These are phyloP conservation scores for Haliclystus octoradiatus DNA, from an alignment of 30 jellyfish, hydroid and myxozoan genomes.

Conservation along the genomic window DNA sequence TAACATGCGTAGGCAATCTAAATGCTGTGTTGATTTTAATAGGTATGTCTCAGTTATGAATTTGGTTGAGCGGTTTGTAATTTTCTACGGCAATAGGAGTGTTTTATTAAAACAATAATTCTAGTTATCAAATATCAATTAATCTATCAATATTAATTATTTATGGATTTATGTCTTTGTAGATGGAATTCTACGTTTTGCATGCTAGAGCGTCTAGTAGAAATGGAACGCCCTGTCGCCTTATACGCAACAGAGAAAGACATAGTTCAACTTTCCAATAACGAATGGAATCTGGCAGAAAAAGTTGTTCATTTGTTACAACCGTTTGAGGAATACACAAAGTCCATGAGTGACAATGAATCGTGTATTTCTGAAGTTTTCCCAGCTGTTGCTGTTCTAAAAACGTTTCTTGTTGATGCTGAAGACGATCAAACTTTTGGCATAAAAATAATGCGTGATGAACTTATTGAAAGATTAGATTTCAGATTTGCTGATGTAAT, in stretches of 20 bases:
- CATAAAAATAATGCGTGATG: not conserved
- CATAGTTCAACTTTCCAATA: not conserved
- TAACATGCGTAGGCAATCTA: no score
- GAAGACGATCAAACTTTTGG: not conserved
- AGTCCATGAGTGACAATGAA: not conserved
- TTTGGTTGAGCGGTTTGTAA: no score
- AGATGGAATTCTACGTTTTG: not conserved
- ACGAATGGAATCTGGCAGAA: not conserved
- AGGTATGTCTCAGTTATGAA: no score
- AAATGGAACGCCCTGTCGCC: not conserved
- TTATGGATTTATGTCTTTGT: no score
- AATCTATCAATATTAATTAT: no score
- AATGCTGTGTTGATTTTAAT: no score
- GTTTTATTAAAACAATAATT: no score
- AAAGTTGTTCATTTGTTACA: not conserved
- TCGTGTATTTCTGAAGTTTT: not conserved
- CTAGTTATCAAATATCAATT: no score
- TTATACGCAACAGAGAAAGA: not conserved
- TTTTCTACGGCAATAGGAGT: no score
- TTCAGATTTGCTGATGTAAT: not conserved
- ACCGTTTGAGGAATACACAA: not conserved
- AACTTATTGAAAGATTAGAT: not conserved
- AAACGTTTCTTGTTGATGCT: not conserved
- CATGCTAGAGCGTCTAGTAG: not conserved
- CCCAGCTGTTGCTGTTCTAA: not conserved